Base-by-base conservation (phyloP, 2,797 vertebrate genomes). In the Triplophysa bombifrons region DNA sequence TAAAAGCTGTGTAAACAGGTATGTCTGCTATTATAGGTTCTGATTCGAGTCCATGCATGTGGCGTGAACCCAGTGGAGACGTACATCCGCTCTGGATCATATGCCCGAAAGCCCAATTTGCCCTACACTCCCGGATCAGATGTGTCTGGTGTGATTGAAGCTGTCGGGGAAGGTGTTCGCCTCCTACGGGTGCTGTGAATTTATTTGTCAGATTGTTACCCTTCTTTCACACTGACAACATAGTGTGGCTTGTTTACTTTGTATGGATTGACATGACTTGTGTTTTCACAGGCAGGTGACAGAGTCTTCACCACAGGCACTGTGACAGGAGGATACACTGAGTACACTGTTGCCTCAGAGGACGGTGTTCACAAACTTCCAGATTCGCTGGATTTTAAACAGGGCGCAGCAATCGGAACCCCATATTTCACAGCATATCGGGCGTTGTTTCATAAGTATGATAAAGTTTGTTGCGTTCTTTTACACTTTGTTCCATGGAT, bases 61-160 rank as follows among this genome's bases (percentile, higher is more conserved):
- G 97, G 98, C 0, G 90, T 98, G 17, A 99, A 99, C 76, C 98
- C 97, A 0, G 96, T 99, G 0, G 97, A 98, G 73, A 96, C 96
- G 0, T 98, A 99, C 1, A 96, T 98, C 86, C 94, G 96, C 2
- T 89, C 96, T 1, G 98, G 96, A 9, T 86, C 85, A 0, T 90
- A 93, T 0, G 27, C 50, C 7, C 89, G 91, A 6, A 95, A 90
- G 56, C 96, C 96, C 0, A 0, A 68, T 3, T 85, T 99, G 10
- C 97, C 98, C 0, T 99, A 96, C 75, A 98, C 93, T 0, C 97
- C 96, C 0, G 98, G 96, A 69, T 82, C 90, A 0, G 96, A 99
- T 9, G 94, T 95, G 19, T 91, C 96, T 0, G 97, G 98, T 5
- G 88, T 96, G 2, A 78, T 99, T 48, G 94, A 96, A 63, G 77